Base-by-base conservation (phyloP, 2,888 invertebrate species). In the Oscheius sp. region DNA sequence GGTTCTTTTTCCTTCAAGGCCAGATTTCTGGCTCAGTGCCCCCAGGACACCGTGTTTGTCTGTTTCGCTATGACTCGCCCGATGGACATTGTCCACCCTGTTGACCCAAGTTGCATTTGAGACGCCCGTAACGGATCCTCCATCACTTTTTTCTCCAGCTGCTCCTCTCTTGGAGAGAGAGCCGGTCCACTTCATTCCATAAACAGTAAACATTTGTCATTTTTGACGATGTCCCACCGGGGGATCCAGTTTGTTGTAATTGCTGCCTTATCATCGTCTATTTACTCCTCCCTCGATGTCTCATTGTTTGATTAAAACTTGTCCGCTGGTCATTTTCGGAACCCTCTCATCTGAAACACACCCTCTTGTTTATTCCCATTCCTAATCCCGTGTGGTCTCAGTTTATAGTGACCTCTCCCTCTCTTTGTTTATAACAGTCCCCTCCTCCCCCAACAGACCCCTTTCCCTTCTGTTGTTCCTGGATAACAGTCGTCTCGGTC, bases 51-150 rank as follows among this genome's bases (percentile, higher is more conserved):
- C 61, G 63, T 71, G 71, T 71, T 71, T 71, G 56, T 45, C 71
- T 56, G 29, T 56, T 69, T 69, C 69, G 61, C 46, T 61, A 61
- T 49, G 59, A 58, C 46, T 53, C 59, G 70, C 27, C 58, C 55
- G 59, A 49, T 63, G 49, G 71, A 59, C 61, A 61, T 61, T 71
- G 63, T 61, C 53, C 43, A 18, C 35, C 61, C 61, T 71, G 71
- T 71, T 71, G 71, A 71, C 71, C 53, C 63, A 71, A 53, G 71
- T 71, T 71, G 71, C 71, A 71, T 61, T 71, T 71, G 66, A 66
- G 66, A 49, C 25, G 43, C 21, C 61, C 68, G 55, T 52, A 52
- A 68, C 29, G 52, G 61, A 61, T 61, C 61, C 16, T n/a, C 63
- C 18, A 63, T 45, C 63, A 63, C 63, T 45, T 63, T 63, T 63